phyloP scores from a whole-genome alignment of 2,888 invertebrate species.

The Apoderus coryli region DNA sequence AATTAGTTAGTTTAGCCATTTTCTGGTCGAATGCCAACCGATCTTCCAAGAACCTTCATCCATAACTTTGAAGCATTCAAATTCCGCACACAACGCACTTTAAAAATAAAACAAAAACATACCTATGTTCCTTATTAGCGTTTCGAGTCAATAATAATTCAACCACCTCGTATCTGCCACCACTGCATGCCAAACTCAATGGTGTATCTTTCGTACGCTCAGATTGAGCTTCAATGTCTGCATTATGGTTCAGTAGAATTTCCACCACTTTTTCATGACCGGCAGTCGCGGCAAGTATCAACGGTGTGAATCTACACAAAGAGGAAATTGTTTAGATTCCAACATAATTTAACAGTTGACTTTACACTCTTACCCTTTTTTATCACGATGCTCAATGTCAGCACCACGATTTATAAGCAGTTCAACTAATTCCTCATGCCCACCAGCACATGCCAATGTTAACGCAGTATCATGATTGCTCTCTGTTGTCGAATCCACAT shows the following conservation, averaged over 20 bases:
- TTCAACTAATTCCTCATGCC: conserved; percentile 90
- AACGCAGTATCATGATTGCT: conserved; percentile 98
- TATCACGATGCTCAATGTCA: conserved; percentile 95
- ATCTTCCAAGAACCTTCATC: too few relatives aligned
- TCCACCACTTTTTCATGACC: conserved; percentile 89
- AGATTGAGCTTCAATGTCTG: conserved; percentile 97
- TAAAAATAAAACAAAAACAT: too few relatives aligned
- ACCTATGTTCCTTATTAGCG: conserved; percentile 70
- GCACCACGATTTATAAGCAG: conserved; percentile 83
- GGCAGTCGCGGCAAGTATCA: conserved; percentile 93
- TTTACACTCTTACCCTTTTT: too few relatives aligned
- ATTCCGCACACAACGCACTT: too few relatives aligned
- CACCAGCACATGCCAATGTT: conserved; percentile 93
- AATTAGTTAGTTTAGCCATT: too few relatives aligned
- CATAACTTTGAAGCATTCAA: too few relatives aligned
- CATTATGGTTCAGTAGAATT: conserved; percentile 80
- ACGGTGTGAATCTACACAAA: conserved; percentile 73
- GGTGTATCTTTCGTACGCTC: conserved; percentile 99
- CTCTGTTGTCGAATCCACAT: conserved; percentile 96
- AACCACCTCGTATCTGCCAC: conserved; percentile 92
- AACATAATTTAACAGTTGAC: not conserved
- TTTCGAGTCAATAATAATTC: conserved; percentile 76
- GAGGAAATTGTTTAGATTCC: conserved; percentile 1
- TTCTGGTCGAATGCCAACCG: too few relatives aligned
- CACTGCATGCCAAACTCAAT: conserved; percentile 90